Evolutionary conservation across 2,113 vertebrate species (phyloP), one percentile per base, ranked within the genome.

Genomic region (Panurus biarmicus): DNA sequence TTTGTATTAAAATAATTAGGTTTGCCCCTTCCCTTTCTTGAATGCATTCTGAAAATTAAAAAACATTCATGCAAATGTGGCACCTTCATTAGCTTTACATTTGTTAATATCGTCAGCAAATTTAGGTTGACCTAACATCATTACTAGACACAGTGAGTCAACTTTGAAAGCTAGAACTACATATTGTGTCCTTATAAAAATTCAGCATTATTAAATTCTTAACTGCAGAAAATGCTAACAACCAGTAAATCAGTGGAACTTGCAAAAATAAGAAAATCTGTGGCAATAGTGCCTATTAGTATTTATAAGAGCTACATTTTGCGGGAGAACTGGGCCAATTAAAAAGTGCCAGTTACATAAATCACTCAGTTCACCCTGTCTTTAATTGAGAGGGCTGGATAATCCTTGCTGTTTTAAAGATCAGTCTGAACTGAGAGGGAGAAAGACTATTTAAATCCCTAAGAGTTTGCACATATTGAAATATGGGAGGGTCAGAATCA

Each of bases 241-340:
- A 87, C 72, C 71, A 40, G 13, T 93, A 94, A 93, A 96, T 96
- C 84, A 95, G 62, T 95, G 93, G 94, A 94, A 97, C 93, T 93
- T 87, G 90, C 70, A 96, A 94, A 95, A 96, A 87, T 38, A 88
- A 89, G 73, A 95, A 82, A 95, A 81, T 93, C 61, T 97, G 94
- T 92, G 92, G 94, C 96, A 96, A 72, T 96, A 96, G 95, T 93
- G 87, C 95, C 97, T 97, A 75, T 90, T 97, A 96, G 93, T 96
- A 95, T 96, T 97, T 97, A 61, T 96, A 97, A 95, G 91, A 97
- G 85, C 93, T 96, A 90, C 93, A 51, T 96, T 97, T 95, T 95
- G 75, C 97, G 91, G 93, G 93, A 96, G 97, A 96, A 97, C 89
- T 76, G 47, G 95, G 92, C 85, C 91, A 88, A 60, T 89, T 95